phyloP scores from a whole-genome alignment of 2,888 invertebrate genomes.

The Tipula lateralis region DNA sequence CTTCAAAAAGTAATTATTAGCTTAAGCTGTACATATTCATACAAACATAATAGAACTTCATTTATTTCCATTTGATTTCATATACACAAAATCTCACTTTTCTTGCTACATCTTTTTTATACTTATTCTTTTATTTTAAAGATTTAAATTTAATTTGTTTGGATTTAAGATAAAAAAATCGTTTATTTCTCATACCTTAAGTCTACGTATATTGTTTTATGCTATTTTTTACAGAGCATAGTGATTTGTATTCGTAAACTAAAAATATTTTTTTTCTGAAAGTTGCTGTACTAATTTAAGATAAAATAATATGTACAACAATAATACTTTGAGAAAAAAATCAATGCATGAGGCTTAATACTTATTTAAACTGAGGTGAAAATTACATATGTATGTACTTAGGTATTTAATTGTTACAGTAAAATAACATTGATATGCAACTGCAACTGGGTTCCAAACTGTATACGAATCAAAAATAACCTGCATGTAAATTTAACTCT shows the following conservation, averaged over 20 bases:
- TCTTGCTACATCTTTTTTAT: background rate
- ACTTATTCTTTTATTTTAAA: background rate
- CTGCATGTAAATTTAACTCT: background rate
- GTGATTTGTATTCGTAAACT: slow-evolving; percentile 29
- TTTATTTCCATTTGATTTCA: background rate
- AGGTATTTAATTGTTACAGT: too few species aligned
- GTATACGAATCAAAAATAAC: background rate
- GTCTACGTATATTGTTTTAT: slow-evolving; percentile 27
- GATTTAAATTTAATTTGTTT: slow-evolving; percentile 30
- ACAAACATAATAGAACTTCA: background rate
- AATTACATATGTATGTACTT: background rate
- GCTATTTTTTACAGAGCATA: too few species aligned
- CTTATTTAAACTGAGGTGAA: background rate
- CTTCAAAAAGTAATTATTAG: background rate
- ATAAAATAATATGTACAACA: too few species aligned
- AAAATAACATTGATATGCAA: too few species aligned
- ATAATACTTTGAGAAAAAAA: background rate
- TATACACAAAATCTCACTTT: background rate
- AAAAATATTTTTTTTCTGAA: background rate
- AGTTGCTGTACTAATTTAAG: background rate
- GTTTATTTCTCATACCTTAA: background rate
- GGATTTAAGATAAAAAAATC: slow-evolving; percentile 20
- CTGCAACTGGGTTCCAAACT: too few species aligned
- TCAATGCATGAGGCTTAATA: background rate
- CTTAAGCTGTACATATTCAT: background rate